Evolutionary conservation across 2,888 invertebrate genomes (phyloP), one percentile per base, ranked within the genome.

Genomic region (Nymphalis polychloros): DNA sequence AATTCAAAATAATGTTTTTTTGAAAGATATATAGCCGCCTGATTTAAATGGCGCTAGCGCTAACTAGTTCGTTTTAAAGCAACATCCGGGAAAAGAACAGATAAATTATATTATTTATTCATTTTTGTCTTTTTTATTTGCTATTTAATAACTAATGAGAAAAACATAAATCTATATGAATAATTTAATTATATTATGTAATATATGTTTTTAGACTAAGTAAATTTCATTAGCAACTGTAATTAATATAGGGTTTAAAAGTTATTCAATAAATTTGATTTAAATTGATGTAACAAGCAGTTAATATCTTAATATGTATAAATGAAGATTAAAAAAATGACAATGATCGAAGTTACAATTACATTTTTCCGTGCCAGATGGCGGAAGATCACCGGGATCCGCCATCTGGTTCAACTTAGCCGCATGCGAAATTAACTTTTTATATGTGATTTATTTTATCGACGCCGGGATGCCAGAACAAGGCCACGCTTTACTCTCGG

Each of bases 371-470:
- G 64, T 70, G 73, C 79, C 81, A 82, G 80, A 81, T 81, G 81
- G 75, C 65, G 74, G 69, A 71, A 72, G 72, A 72, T 75, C 75
- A 75, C 75, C 75, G 77, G 77, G 78, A 76, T 72, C 72, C 76
- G 77, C 79, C 83, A 84, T 83, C 81, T 85, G 84, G 81, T 75
- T 68, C 73, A 74, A 73, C 72, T 78, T 79, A 78, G 75, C 76
- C 76, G 81, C 78, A 80, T 83, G 82, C 81, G 77, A 85, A 85
- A 86, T 82, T 78, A 81, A 81, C 81, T 82, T 84, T 85, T 85
- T 82, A 79, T 81, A 75, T 79, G 81, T 81, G 84, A 85, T 88
- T 85, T 85, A 83, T 84, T 79, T 79, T 76, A 80, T 81, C 80
- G 82, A 73, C 80, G 76, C 71, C 65, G 76, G 75, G 84, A 83